Evolutionary conservation across 2,113 vertebrate species (phyloP), one percentile per base, ranked within the genome.

Genomic region (Myiozetetes cayanensis): DNA sequence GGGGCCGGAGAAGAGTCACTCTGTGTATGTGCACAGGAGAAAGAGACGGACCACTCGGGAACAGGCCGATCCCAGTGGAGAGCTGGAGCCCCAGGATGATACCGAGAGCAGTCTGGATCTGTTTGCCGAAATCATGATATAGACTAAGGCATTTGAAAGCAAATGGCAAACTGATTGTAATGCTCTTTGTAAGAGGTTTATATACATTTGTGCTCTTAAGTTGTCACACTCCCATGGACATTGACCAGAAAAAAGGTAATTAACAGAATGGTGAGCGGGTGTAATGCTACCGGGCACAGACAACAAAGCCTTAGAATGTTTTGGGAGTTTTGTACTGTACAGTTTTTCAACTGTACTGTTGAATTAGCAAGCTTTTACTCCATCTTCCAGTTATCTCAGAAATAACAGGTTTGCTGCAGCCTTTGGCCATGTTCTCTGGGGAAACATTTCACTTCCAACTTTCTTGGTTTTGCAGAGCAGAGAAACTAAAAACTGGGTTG

Each of bases 21-120:
- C 86, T 2, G 78, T 96, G 28, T 98, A 98, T 33, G 44, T 85
- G 56, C 97, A 14, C 49, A 98, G 98, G 47, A 97, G 98, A 20
- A 98, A 95, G 94, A 97, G 97, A 72, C 96, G 31, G 10, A 65
- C 55, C 8, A n/a, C 58, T 47, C 61, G 6, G 41, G n/a, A n/a
- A 3, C 31, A 0, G 23, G 43, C 15, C 2, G 7, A 13, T 4
- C 43, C 25, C 33, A 31, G 17, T 10, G 31, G 77, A 22, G 49
- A 75, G 10, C 18, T 49, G 16, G 86, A 91, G 37, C 85, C 65
- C 14, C 92, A 89, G 23, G 82, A 85, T 1, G 75, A 92, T 5
- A 4, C 62, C 43, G 96, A 90, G 49, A 59, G 58, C 82, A 68
- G 1, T 17, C 70, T 95, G 13, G 47, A 14, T 14, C 96, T 94